Evolutionary conservation across 2,797 vertebrate genomes (phyloP), one percentile per base, ranked within the genome.

Genomic region (Cephalopachus bancanus): DNA sequence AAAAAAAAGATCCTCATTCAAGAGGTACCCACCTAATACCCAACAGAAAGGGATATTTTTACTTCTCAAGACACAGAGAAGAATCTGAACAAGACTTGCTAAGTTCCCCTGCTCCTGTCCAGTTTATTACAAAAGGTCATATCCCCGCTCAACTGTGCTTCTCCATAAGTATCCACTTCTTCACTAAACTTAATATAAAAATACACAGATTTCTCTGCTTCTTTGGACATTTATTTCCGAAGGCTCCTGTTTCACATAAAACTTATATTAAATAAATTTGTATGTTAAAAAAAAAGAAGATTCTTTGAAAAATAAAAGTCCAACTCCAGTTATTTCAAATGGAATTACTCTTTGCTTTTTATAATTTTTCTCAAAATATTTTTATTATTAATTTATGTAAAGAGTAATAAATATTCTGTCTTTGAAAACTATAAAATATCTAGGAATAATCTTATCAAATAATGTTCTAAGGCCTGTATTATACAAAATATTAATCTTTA

Each of bases 391-490:
- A 72, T 7, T 80, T 65, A 59, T 26, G 16, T 88, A 59, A 59
- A 59, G 49, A 84, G 8, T 84, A 74, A 26, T 26, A 83, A 84
- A 2, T 85, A 74, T 28, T 67, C 20, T 91, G 17, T 78, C 16
- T 79, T 88, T 89, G 49, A 80, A 88, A 94, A 71, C 51, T 86
- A 37, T 60, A 51, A 71, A 33, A 44, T 91, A 80, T 62, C 10
- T 94, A 67, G 51, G 17, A 75, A 67, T 81, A 87, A 59, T 60
- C 17, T 95, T 81, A 74, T 12, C 15, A 80, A 37, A 87, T 95
- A 81, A 51, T 88, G 1, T 83, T 83, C 62, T 92, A 59, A 83
- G 10, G 16, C 24, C 8, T 81, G 1, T 76, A 37, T 89, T 30
- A 55, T 28, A 26, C 4, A 30, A 51, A 51, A 12, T 44, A 78